A percentile compares a stretch with the other conserved stretches of the same genome.
Evolutionary conservation across 2,113 vertebrate genomes (phyloP).

Genomic region (Leiothrix lutea): DNA sequence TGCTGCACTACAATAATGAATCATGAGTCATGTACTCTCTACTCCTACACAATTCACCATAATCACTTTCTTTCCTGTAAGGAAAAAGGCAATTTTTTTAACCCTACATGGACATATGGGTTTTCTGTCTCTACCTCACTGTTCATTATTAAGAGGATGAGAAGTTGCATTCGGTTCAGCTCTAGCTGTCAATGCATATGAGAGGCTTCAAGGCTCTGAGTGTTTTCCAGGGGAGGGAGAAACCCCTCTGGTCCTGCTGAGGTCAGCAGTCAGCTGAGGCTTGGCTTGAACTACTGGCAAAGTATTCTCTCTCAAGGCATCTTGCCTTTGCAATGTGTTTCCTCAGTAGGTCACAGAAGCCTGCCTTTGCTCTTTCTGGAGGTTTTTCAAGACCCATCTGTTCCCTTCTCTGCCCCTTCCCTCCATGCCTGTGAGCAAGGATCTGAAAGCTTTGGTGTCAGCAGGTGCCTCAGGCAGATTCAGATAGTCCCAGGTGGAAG

Average conservation of each 20-base stretch:
- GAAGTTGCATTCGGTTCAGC: conserved; percentile 3
- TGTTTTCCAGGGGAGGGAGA: not conserved
- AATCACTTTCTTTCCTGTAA: conserved; percentile 2
- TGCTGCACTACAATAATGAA: not conserved
- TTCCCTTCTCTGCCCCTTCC: not conserved
- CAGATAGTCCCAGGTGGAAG: not conserved
- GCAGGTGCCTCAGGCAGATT: not conserved
- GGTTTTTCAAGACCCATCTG: not conserved
- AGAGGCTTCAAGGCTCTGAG: not conserved
- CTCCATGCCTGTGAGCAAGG: not conserved
- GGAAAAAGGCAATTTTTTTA: not conserved
- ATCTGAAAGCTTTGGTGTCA: not conserved
- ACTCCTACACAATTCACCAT: conserved; percentile 38
- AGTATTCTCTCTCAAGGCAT: not conserved
- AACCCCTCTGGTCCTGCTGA: not conserved
- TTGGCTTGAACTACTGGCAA: not conserved
- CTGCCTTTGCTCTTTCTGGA: not conserved
- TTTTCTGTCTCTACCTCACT: not conserved
- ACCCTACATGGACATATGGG: not conserved
- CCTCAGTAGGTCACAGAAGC: not conserved
- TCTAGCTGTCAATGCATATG: not conserved
- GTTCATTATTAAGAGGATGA: not conserved
- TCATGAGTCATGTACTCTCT: conserved; percentile 33
- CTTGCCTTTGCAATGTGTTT: not conserved
- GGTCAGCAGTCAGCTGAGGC: not conserved